phyloP scores from a whole-genome alignment of 2,888 invertebrate species.

The Unio delphinus region DNA sequence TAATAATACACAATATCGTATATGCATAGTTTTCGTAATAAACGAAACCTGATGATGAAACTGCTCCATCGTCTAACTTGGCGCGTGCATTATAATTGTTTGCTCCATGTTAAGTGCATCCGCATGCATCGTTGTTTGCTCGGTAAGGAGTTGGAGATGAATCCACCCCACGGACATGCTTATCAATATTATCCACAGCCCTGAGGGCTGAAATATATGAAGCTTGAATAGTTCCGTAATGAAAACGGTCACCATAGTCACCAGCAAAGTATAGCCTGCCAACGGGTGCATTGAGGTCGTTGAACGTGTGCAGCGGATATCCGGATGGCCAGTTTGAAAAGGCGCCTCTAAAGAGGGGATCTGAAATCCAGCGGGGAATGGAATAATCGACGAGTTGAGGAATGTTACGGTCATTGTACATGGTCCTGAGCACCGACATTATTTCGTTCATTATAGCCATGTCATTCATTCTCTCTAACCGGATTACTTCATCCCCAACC shows the following conservation, averaged over 20 bases:
- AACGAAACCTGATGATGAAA: no score
- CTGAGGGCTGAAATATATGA: not conserved
- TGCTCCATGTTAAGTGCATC: not conserved
- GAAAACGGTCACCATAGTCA: not conserved
- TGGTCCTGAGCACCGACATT: not conserved
- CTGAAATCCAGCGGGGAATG: not conserved
- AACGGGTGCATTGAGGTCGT: conserved; percentile 1
- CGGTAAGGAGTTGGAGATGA: not conserved
- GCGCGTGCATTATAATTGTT: conserved; percentile 1
- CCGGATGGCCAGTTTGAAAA: conserved; percentile 3
- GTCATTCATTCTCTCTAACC: not conserved
- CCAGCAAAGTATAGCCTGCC: conserved; percentile 3
- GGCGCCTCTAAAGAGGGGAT: conserved; percentile 1
- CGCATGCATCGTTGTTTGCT: not conserved
- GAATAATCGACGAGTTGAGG: not conserved
- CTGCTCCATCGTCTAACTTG: not conserved
- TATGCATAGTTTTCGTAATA: no score
- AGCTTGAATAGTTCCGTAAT: conserved; percentile 1
- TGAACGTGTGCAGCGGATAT: not conserved
- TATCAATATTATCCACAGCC: not conserved
- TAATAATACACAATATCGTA: no score
- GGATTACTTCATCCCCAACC: not conserved
- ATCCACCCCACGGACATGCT: not conserved
- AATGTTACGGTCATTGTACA: not conserved
- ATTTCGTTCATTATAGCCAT: not conserved